Percentiles rank a stretch among this genome's conserved stretches.
These are phyloP conservation scores for Nicator chloris DNA, from an alignment of 2,113 vertebrate species.

Conservation along the genomic window DNA sequence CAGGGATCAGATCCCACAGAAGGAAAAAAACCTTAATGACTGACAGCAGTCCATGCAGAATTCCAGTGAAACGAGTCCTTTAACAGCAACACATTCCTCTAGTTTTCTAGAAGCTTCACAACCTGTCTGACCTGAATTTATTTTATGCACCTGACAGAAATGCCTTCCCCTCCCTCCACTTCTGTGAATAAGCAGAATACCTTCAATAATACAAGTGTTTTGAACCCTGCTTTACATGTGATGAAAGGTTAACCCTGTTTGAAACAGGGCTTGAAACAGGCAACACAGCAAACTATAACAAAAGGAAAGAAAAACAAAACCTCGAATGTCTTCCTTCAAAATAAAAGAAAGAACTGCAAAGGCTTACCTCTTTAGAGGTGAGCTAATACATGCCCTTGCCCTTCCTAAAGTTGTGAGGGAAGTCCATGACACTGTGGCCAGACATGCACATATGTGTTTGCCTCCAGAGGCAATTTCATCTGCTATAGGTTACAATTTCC, in stretches of 20 bases:
- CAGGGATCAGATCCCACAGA: background rate
- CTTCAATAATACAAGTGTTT: background rate
- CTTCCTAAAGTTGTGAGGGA: background rate
- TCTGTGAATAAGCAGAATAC: background rate
- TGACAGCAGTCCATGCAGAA: background rate
- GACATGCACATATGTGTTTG: rapidly evolving
- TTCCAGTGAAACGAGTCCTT: background rate
- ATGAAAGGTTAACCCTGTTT: background rate
- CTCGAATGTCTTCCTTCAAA: background rate
- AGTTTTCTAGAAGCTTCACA: background rate
- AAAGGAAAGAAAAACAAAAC: background rate
- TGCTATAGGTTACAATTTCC: background rate
- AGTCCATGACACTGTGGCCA: background rate
- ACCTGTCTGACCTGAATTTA: background rate
- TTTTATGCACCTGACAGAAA: background rate
- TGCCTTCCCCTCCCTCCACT: background rate
- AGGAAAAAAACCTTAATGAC: background rate
- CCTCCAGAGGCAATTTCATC: background rate
- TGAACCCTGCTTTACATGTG: background rate
- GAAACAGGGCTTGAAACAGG: background rate
- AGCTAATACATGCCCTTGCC: background rate
- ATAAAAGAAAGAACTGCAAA: background rate
- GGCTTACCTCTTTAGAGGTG: background rate
- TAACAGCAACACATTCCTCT: background rate
- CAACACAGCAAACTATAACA: background rate